A percentile compares a stretch with the other conserved stretches of the same genome.
Evolutionary conservation across 2,888 invertebrate genomes (phyloP).

Genomic region (Halictus quadricinctus): DNA sequence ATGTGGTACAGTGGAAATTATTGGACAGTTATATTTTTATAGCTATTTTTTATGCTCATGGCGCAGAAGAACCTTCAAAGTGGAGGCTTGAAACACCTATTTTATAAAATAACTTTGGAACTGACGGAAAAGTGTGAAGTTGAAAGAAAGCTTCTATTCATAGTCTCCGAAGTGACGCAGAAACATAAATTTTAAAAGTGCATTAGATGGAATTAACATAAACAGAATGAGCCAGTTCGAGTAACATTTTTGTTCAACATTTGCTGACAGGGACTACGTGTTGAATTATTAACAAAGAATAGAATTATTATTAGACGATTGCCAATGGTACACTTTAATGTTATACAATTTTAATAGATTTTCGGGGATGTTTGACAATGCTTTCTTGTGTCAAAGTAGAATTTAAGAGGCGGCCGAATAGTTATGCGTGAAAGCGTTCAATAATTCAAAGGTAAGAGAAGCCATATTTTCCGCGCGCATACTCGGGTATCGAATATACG

Average conservation of each 20-base stretch:
- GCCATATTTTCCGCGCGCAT: background rate
- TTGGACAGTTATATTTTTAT: background rate
- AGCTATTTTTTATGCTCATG: background rate
- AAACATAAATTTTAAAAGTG: background rate
- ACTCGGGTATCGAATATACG: background rate
- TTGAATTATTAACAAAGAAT: background rate
- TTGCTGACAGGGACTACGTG: background rate
- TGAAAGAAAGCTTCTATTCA: background rate
- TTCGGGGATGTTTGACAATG: background rate
- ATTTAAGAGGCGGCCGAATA: background rate
- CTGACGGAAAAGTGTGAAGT: background rate
- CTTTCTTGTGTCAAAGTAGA: background rate
- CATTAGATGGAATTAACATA: background rate
- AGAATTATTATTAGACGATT: background rate
- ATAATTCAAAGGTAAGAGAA: slow-evolving; percentile 2
- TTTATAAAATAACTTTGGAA: background rate
- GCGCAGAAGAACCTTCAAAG: background rate
- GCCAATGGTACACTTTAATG: background rate
- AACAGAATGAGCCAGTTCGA: background rate
- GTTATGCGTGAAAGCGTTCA: slow-evolving; percentile 1
- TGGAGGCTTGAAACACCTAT: background rate
- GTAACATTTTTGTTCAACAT: background rate
- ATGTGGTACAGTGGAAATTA: background rate
- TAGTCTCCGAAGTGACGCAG: background rate
- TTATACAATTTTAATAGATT: background rate